phyloP scores from a whole-genome alignment of 2,888 invertebrate species.

The Operophtera brumata region DNA sequence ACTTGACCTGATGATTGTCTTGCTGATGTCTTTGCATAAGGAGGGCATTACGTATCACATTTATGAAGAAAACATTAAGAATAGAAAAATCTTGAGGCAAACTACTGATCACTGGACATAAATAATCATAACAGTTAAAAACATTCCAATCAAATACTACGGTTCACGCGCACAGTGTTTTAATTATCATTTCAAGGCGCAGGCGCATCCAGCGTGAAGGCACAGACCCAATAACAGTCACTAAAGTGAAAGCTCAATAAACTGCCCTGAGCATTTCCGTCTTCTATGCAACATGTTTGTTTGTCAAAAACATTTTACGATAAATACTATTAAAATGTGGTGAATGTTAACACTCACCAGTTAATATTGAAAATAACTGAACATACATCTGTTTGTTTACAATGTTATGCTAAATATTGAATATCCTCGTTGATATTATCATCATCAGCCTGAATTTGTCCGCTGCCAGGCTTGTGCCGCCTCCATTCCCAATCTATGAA shows the following conservation, averaged over 20 bases:
- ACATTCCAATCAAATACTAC: slow-evolving; percentile 32
- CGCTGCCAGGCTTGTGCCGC: no score
- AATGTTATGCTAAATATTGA: neutral
- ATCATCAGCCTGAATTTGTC: no score
- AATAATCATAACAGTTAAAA: slow-evolving; percentile 14
- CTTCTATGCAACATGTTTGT: slow-evolving; percentile 23
- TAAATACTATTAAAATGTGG: slow-evolving; percentile 8
- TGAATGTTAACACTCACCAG: neutral
- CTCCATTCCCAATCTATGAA: neutral
- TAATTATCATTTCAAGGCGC: slow-evolving; percentile 67
- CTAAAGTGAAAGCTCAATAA: slow-evolving; percentile 58
- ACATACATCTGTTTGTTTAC: neutral
- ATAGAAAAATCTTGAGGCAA: neutral
- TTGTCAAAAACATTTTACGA: slow-evolving; percentile 23
- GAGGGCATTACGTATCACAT: no score
- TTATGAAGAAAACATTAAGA: no score
- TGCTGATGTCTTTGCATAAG: no score
- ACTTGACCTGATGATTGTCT: no score
- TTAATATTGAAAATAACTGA: neutral
- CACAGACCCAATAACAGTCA: slow-evolving; percentile 4
- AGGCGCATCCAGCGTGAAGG: slow-evolving; percentile 57
- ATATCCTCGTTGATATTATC: no score
- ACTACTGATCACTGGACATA: neutral
- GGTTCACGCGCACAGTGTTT: slow-evolving; percentile 48
- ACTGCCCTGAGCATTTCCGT: slow-evolving; percentile 35